Percentiles rank a stretch among this genome's conserved stretches.
Evolutionary conservation across 2,888 invertebrate genomes (phyloP).

Genomic region (Chymomyza fuscimana): DNA sequence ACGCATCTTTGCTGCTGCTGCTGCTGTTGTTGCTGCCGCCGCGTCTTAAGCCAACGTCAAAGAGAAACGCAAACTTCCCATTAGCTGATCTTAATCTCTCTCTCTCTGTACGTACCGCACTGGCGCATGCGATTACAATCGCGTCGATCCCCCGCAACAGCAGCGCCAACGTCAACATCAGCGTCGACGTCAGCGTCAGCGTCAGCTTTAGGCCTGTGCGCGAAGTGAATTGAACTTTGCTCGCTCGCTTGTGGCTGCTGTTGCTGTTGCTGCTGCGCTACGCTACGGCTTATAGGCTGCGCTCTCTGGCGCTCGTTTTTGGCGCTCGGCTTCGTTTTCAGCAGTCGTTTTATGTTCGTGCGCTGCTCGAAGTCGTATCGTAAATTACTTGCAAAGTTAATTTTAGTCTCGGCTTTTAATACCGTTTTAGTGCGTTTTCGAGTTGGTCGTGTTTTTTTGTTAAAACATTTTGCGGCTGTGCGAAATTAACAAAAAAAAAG

Average conservation of each 20-base stretch:
- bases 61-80: constrained; percentile 39
- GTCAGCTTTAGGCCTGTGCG: background rate
- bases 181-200: background rate
- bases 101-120: background rate
- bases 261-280: constrained; percentile 14
- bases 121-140: constrained; percentile 20
- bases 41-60: background rate
- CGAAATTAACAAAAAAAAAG: constrained; percentile 19
- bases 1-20: constrained; percentile 1
- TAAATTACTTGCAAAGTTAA: constrained; percentile 77
- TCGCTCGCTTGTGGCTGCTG: constrained; percentile 26
- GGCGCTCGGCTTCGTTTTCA: constrained; percentile 8
- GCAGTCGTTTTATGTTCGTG: background rate
- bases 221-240: background rate
- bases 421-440: constrained; percentile 78
- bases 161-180: constrained; percentile 16
- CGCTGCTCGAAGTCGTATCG: constrained; percentile 50
- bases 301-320: background rate
- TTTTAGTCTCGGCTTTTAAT: constrained; percentile 77
- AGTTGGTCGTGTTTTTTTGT: constrained; percentile 76
- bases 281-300: background rate
- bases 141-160: constrained; percentile 29
- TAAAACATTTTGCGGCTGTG: constrained; percentile 36
- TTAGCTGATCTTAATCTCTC: background rate
- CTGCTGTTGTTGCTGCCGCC: background rate